A percentile compares a stretch with the other conserved stretches of the same genome.
Conservation (phyloP, 2,113 vertebrate genomes). For the Onychostruthus taczanowskii region DNA sequence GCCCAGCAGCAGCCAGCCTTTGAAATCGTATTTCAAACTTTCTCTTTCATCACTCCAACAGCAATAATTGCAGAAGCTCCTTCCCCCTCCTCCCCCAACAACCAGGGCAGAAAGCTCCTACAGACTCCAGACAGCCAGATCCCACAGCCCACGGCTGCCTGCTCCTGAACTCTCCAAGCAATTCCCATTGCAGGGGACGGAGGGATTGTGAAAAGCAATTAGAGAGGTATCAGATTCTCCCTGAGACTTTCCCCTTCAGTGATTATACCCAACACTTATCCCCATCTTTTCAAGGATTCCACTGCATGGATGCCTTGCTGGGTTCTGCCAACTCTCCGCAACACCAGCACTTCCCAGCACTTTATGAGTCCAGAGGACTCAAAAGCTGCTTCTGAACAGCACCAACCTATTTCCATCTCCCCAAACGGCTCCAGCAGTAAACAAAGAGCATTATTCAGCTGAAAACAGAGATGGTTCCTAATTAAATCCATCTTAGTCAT, state of each 20-base stretch:
- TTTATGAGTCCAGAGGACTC: background rate
- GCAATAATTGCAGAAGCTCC: background rate
- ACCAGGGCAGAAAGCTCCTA: background rate
- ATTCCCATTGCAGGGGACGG: background rate
- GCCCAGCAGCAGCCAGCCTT: conserved; percentile 42
- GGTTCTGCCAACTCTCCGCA: background rate
- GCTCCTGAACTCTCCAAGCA: background rate
- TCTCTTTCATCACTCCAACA: conserved; percentile 2
- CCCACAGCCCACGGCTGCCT: background rate
- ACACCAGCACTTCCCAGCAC: background rate
- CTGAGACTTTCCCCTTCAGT: background rate
- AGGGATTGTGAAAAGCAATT: background rate
- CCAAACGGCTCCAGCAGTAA: background rate
- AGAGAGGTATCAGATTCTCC: background rate
- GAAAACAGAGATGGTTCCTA: background rate
- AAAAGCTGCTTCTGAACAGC: background rate
- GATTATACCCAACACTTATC: background rate
- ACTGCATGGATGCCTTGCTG: background rate
- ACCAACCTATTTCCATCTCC: background rate
- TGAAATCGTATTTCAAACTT: background rate
- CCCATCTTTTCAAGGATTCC: background rate
- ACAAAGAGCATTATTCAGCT: conserved; percentile 35
- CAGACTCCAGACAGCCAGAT: background rate
- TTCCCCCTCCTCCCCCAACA: background rate
- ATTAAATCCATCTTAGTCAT: conserved; percentile 4